These are phyloP conservation scores for Oncopodura yosiiana DNA, from an alignment of 1,140 invertebrate species.

Conservation along the genomic window DNA sequence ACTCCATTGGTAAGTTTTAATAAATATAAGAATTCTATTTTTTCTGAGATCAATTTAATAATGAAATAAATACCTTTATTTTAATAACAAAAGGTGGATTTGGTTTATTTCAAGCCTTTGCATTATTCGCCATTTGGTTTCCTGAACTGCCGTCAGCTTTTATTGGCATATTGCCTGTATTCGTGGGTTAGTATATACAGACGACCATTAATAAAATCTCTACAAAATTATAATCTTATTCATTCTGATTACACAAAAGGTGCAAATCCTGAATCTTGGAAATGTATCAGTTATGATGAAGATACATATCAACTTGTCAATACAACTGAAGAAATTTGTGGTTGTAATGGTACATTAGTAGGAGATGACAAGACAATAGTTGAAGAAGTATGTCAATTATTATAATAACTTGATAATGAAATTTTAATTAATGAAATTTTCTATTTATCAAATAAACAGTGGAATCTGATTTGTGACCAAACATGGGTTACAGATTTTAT, in stretches of 20 bases:
- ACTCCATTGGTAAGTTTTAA: slow-evolving; percentile 7
- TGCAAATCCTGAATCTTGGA: slow-evolving; percentile 6
- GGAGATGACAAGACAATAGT: slow-evolving; percentile 7
- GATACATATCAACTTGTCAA: not conserved
- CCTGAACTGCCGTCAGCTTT: slow-evolving; percentile 21
- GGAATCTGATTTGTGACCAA: not conserved
- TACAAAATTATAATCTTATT: not conserved
- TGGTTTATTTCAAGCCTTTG: slow-evolving; percentile 27
- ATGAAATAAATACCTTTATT: not conserved
- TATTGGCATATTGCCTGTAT: slow-evolving; percentile 11
- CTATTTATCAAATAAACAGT: not conserved
- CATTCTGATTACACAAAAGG: not conserved
- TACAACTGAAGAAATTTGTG: slow-evolving; percentile 7
- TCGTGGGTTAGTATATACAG: slow-evolving; percentile 7
- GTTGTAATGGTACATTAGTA: not conserved
- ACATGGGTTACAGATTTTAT: not conserved
- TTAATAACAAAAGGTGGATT: slow-evolving; percentile 18
- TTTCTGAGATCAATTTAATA: not conserved
- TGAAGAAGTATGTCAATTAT: not conserved
- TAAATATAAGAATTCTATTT: not conserved
- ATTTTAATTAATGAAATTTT: too few species aligned
- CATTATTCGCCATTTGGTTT: slow-evolving; percentile 8
- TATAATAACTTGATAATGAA: too few species aligned
- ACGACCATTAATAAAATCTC: not conserved
- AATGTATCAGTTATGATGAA: slow-evolving; percentile 2